Base-by-base conservation (phyloP, 2,888 invertebrate genomes). In the Cristatella mucedo region DNA sequence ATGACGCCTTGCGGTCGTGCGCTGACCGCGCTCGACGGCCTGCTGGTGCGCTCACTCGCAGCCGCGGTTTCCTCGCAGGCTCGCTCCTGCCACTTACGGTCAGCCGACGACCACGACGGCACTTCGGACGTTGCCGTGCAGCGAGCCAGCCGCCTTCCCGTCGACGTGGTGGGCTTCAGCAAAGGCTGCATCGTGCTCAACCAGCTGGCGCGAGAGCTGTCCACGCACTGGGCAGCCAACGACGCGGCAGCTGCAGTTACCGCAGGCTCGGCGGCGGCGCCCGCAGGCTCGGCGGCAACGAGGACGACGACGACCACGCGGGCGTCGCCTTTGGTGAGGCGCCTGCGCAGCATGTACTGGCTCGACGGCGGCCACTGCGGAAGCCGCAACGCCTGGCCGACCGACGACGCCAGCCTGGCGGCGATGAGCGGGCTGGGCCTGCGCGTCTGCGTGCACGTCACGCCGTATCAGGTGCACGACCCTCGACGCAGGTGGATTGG, bases 181-280 rank as follows among this genome's bases (percentile, higher is more conserved):
- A 87, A 89, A 71, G 87, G 87, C 43, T 85, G 84, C 66, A 82
- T 85, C 43, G 86, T 86, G 44, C 74, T 87, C 53, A 89, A 87
- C 71, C 86, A 89, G 71, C 71, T 86, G 49, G 72, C 86, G 38
- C 78, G 81, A 61, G 86, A 86, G 69, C 77, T 85, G 65, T 76
- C 80, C 15, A 26, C 33, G n/a, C n/a, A n/a, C n/a, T n/a, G n/a
- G n/a, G n/a, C n/a, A n/a, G n/a, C n/a, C n/a, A n/a, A n/a, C n/a
- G n/a, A n/a, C n/a, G n/a, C n/a, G n/a, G n/a, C n/a, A n/a, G n/a
- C n/a, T n/a, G n/a, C n/a, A n/a, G n/a, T n/a, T n/a, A n/a, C n/a
- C n/a, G 44, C 46, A 2, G 29, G 44, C 4, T 30, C 44, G 16
- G 41, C 47, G 15, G 40, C 40, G 11, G 47, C 53, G 2, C 24